Evolutionary conservation across 2,888 invertebrate species (phyloP), one percentile per base, ranked within the genome.

Genomic region (Trissoscelio sp.): DNA sequence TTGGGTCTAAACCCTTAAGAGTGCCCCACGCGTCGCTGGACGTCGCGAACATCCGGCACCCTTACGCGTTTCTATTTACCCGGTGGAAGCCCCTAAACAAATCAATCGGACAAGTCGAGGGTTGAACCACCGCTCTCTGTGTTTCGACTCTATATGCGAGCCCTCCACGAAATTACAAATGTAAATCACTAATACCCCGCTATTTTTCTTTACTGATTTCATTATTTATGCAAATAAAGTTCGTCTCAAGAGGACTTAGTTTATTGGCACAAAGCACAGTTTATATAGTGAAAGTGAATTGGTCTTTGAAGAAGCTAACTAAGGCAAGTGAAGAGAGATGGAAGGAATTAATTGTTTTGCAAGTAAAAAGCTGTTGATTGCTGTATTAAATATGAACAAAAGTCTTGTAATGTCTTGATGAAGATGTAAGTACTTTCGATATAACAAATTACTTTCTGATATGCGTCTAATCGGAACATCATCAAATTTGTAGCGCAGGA

Each of bases 41-140:
- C 84, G 83, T 81, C 77, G 81, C 81, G 75, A 83, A 72, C 75
- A 82, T 75, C 75, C 74, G 75, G 75, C 77, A 75, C 74, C 83
- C 69, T 64, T 31, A 48, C 67, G 80, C 74, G 75, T 72, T 82
- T 83, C 81, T 77, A 80, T 82, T 83, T 82, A 79, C 80, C 53
- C 75, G 70, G 69, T 24, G 53, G 81, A 84, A 83, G 83, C 83
- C 83, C 80, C 84, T 84, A 83, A 79, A 83, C 79, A 85, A 87
- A 85, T 83, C 86, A 85, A 84, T 86, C 81, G 75, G 75, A 75
- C 82, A 28, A 75, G 62, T n/a, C 53, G 72, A 67, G 79, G 82
- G 82, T n/a, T 57, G 72, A 57, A 55, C 67, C 42, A 20, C 37
- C 20, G 12, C 46, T n/a, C n/a, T n/a, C n/a, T n/a, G n/a, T 39